Base-by-base conservation (phyloP, 2,113 vertebrate genomes). In the Opisthocomus hoazin region DNA sequence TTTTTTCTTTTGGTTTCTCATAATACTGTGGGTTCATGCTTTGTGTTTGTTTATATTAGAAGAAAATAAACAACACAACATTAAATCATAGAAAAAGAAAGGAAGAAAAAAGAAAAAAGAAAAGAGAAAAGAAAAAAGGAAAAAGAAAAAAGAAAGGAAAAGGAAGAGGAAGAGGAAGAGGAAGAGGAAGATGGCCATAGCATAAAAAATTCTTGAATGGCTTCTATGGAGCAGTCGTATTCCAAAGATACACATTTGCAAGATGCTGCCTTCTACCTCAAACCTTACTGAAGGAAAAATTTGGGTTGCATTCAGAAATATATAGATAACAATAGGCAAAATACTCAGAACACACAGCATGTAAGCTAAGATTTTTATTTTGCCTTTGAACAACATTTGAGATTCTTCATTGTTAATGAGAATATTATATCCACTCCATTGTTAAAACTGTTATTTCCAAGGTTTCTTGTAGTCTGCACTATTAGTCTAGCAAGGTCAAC, bases 51-150 rank as follows among this genome's bases (percentile, higher is more conserved):
- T 51, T 5, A 22, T 69, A 63, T 93, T 50, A 50, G 48, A 36
- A 43, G 6, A 61, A 68, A 81, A 50, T 5, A 69, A 9, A 29
- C 3, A 14, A 6, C 10, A 1, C 1, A 30, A 53, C 8, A 12
- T 36, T 66, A 13, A 85, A 7, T 30, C 27, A 29, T 26, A 43
- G n/a, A 2, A 9, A 12, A 26, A 10, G 3, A 5, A 15, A 53
- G 18, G 21, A 8, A 11, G 10, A 5, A 36, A 61, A 39, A 21
- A 37, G 29, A 36, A 37, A 14, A 3, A 43, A 17, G 12, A 22
- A 5, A 34, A 24, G 3, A 6, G 11, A 10, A 23, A n/a, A 18
- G 7, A 4, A 17, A 24, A 45, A 30, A 15, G 20, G 0, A 21
- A 20, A 12, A 29, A 48, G 6, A 3, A 19, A 19, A 45, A 45